Evolutionary conservation across 2,888 invertebrate species (phyloP).

Genomic region (Scaptomyza tumidula): DNA sequence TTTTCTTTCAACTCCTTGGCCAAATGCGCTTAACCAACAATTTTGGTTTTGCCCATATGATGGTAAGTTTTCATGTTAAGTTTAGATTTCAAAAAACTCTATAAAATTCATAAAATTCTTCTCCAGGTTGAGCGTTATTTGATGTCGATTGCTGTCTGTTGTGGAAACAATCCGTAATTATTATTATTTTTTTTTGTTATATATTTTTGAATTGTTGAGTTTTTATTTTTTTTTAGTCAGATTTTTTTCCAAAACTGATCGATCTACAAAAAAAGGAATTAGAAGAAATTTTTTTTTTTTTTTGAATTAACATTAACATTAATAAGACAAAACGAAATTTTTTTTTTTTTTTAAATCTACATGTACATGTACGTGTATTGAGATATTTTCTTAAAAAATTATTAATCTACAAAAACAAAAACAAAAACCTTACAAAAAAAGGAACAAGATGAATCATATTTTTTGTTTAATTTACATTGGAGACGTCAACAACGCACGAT

Average conservation of each 20-base stretch:
- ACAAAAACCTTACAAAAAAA: neutral
- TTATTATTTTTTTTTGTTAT: no score
- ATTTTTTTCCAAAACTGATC: no score
- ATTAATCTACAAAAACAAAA: neutral
- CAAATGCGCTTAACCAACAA: slow-evolving; percentile 10
- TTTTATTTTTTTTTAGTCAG: no score
- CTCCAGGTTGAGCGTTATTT: neutral
- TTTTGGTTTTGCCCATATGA: slow-evolving; percentile 42
- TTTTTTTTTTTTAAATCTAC: no score
- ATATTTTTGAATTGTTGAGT: no score
- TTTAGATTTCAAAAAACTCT: neutral
- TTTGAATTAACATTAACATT: no score
- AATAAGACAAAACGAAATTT: no score
- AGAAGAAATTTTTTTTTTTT: no score
- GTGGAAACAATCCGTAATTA: neutral
- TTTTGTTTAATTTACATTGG: neutral
- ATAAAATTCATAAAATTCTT: neutral
- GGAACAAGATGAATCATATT: neutral
- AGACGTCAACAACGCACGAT: neutral
- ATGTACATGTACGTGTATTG: no score
- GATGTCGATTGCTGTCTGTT: neutral
- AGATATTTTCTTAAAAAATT: no score
- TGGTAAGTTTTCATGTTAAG: slow-evolving; percentile 30
- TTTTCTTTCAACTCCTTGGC: slow-evolving; percentile 39
- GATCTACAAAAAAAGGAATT: no score